These are phyloP conservation scores for Circaetus gallicus DNA, from an alignment of 2,113 vertebrate genomes.

Conservation along the genomic window DNA sequence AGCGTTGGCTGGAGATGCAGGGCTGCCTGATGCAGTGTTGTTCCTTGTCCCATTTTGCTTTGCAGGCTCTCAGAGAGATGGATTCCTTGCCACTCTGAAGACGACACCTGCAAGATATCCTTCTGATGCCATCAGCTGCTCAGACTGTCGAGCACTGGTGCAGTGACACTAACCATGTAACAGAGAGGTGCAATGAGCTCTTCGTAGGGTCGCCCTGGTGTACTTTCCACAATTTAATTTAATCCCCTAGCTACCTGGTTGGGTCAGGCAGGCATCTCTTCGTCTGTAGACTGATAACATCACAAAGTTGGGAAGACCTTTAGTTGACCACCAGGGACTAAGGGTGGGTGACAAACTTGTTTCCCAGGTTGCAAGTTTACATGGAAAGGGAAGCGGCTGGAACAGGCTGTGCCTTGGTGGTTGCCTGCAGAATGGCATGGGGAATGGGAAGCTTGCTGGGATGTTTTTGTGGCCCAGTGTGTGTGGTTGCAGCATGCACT, in stretches of 20 bases:
- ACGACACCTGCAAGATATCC: conserved; percentile 97
- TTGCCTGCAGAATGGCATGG: accelerated
- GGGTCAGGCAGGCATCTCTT: not conserved
- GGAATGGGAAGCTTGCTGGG: not conserved
- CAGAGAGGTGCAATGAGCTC: not conserved
- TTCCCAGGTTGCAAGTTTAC: not conserved
- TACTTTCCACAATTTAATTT: not conserved
- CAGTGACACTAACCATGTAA: accelerated
- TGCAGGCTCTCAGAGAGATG: conserved; percentile 85
- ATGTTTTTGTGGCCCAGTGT: not conserved
- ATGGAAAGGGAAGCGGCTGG: not conserved
- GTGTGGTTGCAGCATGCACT: too few species aligned
- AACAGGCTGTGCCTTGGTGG: not conserved
- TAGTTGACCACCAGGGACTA: not conserved
- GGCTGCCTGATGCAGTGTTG: not conserved
- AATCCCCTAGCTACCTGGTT: not conserved
- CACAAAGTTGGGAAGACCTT: not conserved
- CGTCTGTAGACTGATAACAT: not conserved
- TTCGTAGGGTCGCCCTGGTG: not conserved
- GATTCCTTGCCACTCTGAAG: conserved; percentile 83
- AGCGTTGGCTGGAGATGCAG: not conserved
- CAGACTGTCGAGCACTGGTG: not conserved
- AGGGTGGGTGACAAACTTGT: not conserved
- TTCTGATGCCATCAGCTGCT: conserved; percentile 59
- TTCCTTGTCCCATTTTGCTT: not conserved